These are phyloP conservation scores for Drosophila pectinifera DNA, from an alignment of 1,140 invertebrate species.

Conservation along the genomic window DNA sequence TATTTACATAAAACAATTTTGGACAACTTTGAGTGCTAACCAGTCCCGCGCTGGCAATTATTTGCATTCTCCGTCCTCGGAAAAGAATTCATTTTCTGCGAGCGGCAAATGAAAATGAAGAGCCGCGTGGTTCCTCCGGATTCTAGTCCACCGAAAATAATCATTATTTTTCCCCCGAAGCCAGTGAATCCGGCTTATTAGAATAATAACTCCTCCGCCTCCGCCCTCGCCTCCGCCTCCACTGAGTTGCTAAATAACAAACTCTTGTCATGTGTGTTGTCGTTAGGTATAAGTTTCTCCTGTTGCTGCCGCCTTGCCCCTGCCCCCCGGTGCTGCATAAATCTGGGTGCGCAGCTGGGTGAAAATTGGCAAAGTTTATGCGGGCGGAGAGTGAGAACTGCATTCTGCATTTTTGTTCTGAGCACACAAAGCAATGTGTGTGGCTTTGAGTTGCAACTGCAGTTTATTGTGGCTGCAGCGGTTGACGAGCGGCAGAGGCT, in stretches of 20 bases:
- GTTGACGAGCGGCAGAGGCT: conserved; percentile 12
- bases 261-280: conserved; percentile 52
- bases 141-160: conserved; percentile 22
- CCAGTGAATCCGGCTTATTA: conserved; percentile 44
- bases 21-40: conserved; percentile 69
- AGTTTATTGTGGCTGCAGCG: conserved; percentile 62
- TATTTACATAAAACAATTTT: conserved; percentile 84
- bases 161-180: conserved; percentile 28
- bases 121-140: conserved; percentile 38
- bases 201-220: conserved; percentile 37
- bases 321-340: conserved; percentile 69
- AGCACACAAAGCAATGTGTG: conserved; percentile 52
- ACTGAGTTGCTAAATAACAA: conserved; percentile 44
- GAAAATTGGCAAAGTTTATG: conserved; percentile 79
- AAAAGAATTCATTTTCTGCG: conserved; percentile 50
- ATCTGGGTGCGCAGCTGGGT: conserved; percentile 68
- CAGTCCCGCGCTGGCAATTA: conserved; percentile 60
- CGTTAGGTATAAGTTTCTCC: conserved; percentile 24
- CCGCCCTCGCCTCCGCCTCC: too few species aligned
- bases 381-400: conserved; percentile 6
- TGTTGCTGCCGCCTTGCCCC: conserved; percentile 17
- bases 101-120: conserved; percentile 33
- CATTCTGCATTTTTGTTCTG: conserved; percentile 35
- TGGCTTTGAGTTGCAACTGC: conserved; percentile 45
- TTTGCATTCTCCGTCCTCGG: conserved; percentile 63